Evolutionary conservation across 2,888 invertebrate genomes (phyloP).

Genomic region (Epinotia brunnichana): DNA sequence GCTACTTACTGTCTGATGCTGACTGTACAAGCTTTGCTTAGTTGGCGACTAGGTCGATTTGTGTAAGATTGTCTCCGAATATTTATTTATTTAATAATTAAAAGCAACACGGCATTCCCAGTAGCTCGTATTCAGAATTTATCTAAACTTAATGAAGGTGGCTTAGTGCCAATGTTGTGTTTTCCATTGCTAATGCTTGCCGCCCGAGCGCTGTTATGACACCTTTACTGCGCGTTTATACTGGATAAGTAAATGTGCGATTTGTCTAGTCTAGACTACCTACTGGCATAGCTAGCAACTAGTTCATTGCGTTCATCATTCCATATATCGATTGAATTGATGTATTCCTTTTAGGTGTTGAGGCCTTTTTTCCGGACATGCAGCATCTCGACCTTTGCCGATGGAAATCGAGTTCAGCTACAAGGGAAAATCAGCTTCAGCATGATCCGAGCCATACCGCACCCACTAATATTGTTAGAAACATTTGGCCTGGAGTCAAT

Average conservation of each 20-base stretch:
- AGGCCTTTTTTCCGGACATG: neutral
- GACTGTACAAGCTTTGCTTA: too few species aligned
- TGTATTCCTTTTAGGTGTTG: neutral
- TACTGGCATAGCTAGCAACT: neutral
- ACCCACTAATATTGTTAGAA: neutral
- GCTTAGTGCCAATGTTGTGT: conserved; percentile 19
- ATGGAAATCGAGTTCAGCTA: neutral
- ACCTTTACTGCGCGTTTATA: conserved; percentile 12
- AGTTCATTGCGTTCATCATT: neutral
- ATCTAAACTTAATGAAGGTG: conserved; percentile 16
- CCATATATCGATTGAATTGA: too few species aligned
- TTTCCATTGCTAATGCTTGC: conserved; percentile 21
- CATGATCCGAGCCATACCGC: too few species aligned
- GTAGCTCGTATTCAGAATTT: neutral
- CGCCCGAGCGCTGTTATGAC: conserved; percentile 12
- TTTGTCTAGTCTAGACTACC: conserved; percentile 1
- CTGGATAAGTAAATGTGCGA: conserved; percentile 7
- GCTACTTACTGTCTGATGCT: too few species aligned
- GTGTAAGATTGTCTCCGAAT: too few species aligned
- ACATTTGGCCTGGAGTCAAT: too few species aligned
- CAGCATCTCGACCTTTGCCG: neutral
- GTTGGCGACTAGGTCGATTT: too few species aligned
- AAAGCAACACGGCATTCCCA: neutral
- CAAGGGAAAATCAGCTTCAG: neutral
- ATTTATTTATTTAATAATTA: too few species aligned